Conservation (phyloP, 1,140 invertebrate genomes). For the Listronotus bonariensis region DNA sequence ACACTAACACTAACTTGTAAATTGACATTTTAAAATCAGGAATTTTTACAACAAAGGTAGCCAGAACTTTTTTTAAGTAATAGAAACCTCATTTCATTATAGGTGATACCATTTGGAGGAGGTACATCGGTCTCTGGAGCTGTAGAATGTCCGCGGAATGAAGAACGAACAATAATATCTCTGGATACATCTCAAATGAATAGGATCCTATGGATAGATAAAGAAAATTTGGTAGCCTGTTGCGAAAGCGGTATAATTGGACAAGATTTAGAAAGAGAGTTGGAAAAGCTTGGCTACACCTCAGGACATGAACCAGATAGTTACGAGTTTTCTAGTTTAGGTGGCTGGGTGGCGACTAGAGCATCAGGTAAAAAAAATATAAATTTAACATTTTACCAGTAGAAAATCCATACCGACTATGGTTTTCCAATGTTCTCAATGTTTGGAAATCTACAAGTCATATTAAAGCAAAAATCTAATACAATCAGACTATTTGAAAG, state of each 20-base stretch:
- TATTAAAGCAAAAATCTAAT: too few relatives aligned
- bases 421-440: too few relatives aligned
- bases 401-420: too few relatives aligned
- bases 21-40: too few relatives aligned
- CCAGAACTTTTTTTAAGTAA: too few relatives aligned
- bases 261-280: slow-evolving; percentile 85
- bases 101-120: slow-evolving; percentile 88
- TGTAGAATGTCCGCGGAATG: slow-evolving; percentile 81
- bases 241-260: slow-evolving; percentile 93
- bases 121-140: slow-evolving; percentile 95
- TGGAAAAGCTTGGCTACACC: slow-evolving; percentile 73
- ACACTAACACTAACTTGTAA: too few relatives aligned
- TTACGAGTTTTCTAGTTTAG: slow-evolving; percentile 95
- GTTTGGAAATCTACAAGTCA: too few relatives aligned
- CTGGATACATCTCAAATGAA: slow-evolving; percentile 97
- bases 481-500: too few relatives aligned
- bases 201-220: slow-evolving; percentile 91
- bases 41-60: too few relatives aligned
- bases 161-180: slow-evolving; percentile 83
- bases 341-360: slow-evolving; percentile 98
- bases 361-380: slow-evolving; percentile 66
- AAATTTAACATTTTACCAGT: too few relatives aligned
- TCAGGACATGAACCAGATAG: slow-evolving; percentile 96
- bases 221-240: slow-evolving; percentile 82
- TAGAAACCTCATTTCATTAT: not conserved